Conservation (phyloP, 2,888 invertebrate species). For the Caenorhabditis sp. region DNA sequence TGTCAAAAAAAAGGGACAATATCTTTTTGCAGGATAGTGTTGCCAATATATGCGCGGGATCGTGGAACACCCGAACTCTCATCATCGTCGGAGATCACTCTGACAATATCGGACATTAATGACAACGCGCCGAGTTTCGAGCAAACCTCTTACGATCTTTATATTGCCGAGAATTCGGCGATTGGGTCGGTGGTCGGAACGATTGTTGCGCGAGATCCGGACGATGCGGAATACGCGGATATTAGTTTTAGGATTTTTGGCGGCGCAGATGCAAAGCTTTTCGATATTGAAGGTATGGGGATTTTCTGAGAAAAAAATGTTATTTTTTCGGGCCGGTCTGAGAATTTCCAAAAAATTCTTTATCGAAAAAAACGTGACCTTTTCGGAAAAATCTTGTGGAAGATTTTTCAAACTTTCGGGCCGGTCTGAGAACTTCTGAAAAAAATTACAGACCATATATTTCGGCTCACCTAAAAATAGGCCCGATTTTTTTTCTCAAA, state of each 20-base stretch:
- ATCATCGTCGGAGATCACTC: constrained; percentile 80
- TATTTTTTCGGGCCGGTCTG: no score
- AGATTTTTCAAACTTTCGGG: no score
- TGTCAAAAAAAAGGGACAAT: constrained; percentile 24
- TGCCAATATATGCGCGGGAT: constrained; percentile 86
- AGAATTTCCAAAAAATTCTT: no score
- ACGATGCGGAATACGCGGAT: constrained; percentile 80
- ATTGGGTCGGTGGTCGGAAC: constrained; percentile 91
- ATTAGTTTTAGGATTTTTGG: constrained; percentile 94
- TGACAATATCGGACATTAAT: constrained; percentile 81
- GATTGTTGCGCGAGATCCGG: constrained; percentile 88
- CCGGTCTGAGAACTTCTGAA: no score
- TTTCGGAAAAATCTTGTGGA: no score
- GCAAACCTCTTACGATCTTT: constrained; percentile 83
- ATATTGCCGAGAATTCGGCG: constrained; percentile 94
- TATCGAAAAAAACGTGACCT: no score
- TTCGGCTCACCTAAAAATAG: no score
- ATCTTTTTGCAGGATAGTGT: constrained; percentile 73
- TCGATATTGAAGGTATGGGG: constrained; percentile 59
- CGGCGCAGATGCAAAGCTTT: constrained; percentile 78
- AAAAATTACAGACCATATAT: no score
- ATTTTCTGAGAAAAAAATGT: neutral
- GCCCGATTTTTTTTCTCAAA: no score
- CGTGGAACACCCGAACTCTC: constrained; percentile 81
- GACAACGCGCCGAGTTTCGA: constrained; percentile 79